These are phyloP conservation scores for Menidia beryllina DNA, from an alignment of 2,113 vertebrate species.

Conservation along the genomic window DNA sequence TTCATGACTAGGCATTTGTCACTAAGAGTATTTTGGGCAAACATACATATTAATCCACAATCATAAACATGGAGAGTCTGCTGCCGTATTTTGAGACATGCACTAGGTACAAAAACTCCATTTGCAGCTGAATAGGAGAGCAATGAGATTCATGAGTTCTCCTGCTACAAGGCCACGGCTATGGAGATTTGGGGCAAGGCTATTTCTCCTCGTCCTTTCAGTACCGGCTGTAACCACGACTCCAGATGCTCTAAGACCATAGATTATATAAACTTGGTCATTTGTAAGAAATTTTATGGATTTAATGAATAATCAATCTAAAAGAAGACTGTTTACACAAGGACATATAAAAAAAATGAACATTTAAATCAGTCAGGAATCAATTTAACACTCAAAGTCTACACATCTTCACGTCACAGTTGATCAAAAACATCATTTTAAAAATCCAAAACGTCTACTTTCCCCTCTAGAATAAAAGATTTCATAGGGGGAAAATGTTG, in stretches of 20 bases:
- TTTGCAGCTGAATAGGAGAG: constrained; percentile 67
- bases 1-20: constrained; percentile 57
- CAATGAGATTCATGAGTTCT: constrained; percentile 79
- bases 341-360: background rate
- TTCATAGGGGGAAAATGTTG: constrained; percentile 19
- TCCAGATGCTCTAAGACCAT: constrained; percentile 39
- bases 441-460: too few species aligned
- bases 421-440: too few species aligned
- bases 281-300: constrained; percentile 28
- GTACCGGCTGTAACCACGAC: constrained; percentile 35
- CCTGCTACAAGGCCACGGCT: constrained; percentile 62
- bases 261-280: constrained; percentile 45
- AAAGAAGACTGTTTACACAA: background rate
- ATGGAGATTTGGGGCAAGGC: constrained; percentile 66
- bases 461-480: too few species aligned
- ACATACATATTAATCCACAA: constrained; percentile 56
- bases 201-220: constrained; percentile 53
- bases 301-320: constrained; percentile 2
- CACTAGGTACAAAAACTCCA: constrained; percentile 44
- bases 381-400: too few species aligned
- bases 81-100: constrained; percentile 48
- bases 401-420: too few species aligned
- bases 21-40: constrained; percentile 43
- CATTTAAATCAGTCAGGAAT: background rate
- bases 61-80: constrained; percentile 52